These are phyloP conservation scores for Luperina testacea DNA, from an alignment of 2,888 invertebrate species.

Conservation along the genomic window DNA sequence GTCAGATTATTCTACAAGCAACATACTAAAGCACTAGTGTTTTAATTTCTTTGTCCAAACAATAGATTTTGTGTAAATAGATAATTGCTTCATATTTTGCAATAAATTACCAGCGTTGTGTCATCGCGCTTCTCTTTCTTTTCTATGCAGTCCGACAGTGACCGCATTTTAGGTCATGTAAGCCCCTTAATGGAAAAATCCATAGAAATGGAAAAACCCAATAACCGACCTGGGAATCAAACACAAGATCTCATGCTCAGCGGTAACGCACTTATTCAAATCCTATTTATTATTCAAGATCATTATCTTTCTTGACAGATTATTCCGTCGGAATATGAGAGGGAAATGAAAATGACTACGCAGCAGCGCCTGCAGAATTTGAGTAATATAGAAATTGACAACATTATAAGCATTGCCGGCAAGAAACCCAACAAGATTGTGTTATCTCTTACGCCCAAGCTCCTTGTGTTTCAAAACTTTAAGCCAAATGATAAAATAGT, in stretches of 20 bases:
- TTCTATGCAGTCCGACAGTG: too few relatives aligned
- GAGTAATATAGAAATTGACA: constrained; percentile 78
- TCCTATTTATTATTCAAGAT: neutral
- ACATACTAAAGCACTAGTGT: too few relatives aligned
- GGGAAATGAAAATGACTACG: constrained; percentile 82
- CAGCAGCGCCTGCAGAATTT: constrained; percentile 79
- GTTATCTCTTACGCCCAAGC: constrained; percentile 85
- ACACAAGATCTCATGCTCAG: neutral
- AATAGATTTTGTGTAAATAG: too few relatives aligned
- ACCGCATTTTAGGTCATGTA: too few relatives aligned
- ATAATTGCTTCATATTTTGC: too few relatives aligned
- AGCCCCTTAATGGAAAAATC: too few relatives aligned
- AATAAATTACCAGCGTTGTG: too few relatives aligned
- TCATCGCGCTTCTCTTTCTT: too few relatives aligned
- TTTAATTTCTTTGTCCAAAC: too few relatives aligned
- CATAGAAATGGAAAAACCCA: neutral
- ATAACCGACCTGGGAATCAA: neutral
- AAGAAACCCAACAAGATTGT: constrained; percentile 72
- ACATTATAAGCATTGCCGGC: constrained; percentile 71
- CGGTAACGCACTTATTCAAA: neutral
- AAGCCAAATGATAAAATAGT: constrained; percentile 86
- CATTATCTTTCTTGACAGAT: constrained; percentile 68
- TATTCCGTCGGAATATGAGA: constrained; percentile 82
- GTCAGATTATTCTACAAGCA: too few relatives aligned
- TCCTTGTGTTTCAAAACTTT: constrained; percentile 91